These are phyloP conservation scores for Liasis olivaceus DNA, from an alignment of 2,797 vertebrate species.

Conservation along the genomic window DNA sequence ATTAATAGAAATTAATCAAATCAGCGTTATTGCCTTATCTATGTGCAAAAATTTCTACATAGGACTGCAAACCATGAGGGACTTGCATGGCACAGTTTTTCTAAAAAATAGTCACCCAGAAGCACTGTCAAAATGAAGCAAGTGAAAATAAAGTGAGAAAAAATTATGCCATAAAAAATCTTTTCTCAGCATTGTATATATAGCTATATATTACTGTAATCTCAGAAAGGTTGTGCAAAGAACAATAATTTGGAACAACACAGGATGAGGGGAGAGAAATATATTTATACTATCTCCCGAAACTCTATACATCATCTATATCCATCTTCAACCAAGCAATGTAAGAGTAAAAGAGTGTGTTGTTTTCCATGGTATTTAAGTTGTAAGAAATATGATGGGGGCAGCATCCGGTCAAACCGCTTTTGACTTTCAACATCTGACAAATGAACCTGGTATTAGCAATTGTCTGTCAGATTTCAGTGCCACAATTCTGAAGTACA, in stretches of 20 bases:
- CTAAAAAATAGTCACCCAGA: not conserved
- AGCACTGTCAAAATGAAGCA: not conserved
- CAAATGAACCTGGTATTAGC: not conserved
- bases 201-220: not conserved
- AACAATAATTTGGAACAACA: not conserved
- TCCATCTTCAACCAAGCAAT: not conserved
- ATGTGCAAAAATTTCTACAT: not conserved
- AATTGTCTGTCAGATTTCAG: not conserved
- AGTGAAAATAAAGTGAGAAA: not conserved
- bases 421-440: not conserved
- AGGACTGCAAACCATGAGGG: not conserved
- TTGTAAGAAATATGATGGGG: not conserved
- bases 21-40: not conserved
- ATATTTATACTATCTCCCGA: not conserved
- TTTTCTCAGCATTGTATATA: not conserved
- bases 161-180: not conserved
- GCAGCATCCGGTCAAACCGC: not conserved
- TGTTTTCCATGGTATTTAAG: not conserved
- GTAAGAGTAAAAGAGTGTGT: not conserved
- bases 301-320: conserved; percentile 1
- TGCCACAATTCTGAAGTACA: not conserved
- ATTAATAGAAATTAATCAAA: not conserved
- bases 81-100: not conserved
- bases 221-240: not conserved
- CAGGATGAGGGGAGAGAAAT: not conserved